A percentile compares a stretch with the other conserved stretches of the same genome.
These are phyloP conservation scores for Scaptodrosophila lebanonensis DNA, from an alignment of 1,140 invertebrate genomes.

Conservation along the genomic window DNA sequence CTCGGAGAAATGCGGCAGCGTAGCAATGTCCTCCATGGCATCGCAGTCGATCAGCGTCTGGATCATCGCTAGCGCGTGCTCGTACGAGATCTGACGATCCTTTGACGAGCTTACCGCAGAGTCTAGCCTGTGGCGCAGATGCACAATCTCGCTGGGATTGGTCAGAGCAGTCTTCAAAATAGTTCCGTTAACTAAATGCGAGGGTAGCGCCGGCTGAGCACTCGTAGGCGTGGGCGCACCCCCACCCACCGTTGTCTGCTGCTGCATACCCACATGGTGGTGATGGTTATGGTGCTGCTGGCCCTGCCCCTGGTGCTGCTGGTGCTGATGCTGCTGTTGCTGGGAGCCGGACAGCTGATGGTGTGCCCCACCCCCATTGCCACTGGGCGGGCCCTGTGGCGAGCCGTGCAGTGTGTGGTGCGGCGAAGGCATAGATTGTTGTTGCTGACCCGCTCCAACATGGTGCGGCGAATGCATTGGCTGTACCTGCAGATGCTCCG, in stretches of 20 bases:
- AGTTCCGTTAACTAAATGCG: constrained; percentile 91
- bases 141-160: constrained; percentile 94
- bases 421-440: constrained; percentile 36
- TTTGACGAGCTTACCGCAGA: constrained; percentile 90
- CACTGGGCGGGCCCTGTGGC: not conserved
- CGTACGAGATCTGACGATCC: constrained; percentile 88
- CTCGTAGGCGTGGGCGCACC: too few relatives aligned
- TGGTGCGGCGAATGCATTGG: constrained; percentile 59
- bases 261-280: constrained; percentile 31
- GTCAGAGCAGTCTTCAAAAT: constrained; percentile 96
- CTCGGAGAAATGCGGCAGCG: constrained; percentile 91
- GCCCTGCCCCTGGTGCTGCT: constrained; percentile 62
- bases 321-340: constrained; percentile 30
- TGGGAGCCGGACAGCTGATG: constrained; percentile 54
- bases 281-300: constrained; percentile 77
- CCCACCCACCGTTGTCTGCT: constrained; percentile 52
- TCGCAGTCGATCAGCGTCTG: constrained; percentile 94
- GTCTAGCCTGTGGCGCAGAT: constrained; percentile 90
- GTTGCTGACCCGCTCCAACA: constrained; percentile 51
- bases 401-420: constrained; percentile 54
- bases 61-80: constrained; percentile 90
- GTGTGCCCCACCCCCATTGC: constrained; percentile 41
- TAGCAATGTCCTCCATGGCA: constrained; percentile 96
- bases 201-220: constrained; percentile 78
- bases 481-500: constrained; percentile 58